phyloP scores from a whole-genome alignment of 2,888 invertebrate genomes.

The Eilema sororculum region DNA sequence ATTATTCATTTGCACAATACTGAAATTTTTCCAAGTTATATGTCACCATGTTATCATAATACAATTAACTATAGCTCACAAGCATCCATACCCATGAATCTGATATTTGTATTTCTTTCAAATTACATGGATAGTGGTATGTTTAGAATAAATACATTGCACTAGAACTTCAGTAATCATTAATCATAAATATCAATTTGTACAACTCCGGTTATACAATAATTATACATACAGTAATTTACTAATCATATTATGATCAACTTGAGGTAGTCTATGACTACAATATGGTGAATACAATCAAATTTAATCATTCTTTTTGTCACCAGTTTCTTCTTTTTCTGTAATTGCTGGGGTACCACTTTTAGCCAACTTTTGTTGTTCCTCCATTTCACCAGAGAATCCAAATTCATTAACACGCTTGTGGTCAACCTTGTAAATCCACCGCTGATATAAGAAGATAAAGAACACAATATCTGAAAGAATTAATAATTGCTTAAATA shows the following conservation, averaged over 20 bases:
- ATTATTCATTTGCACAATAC: constrained; percentile 7
- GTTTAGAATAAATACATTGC: constrained; percentile 23
- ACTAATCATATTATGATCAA: constrained; percentile 23
- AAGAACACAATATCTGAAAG: constrained; percentile 98
- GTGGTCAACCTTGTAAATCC: constrained; percentile 99
- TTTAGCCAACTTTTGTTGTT: constrained; percentile 78
- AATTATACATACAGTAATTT: constrained; percentile 22
- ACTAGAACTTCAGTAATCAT: constrained; percentile 21
- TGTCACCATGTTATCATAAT: neutral
- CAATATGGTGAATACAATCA: constrained; percentile 33
- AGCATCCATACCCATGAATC: neutral
- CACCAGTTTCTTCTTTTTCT: constrained; percentile 63
- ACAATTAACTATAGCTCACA: neutral
- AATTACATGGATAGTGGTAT: constrained; percentile 1
- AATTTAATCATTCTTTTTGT: constrained; percentile 82
- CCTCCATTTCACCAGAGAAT: constrained; percentile 97
- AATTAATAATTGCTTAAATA: neutral
- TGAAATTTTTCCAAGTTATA: constrained; percentile 13
- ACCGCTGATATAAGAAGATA: constrained; percentile 99
- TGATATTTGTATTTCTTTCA: constrained; percentile 1
- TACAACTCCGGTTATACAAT: constrained; percentile 14
- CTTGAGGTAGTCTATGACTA: constrained; percentile 32
- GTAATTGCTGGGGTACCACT: constrained; percentile 73
- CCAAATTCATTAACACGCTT: constrained; percentile 99
- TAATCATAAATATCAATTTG: constrained; percentile 13